Conservation (phyloP, 2,113 vertebrate genomes). For the Halichoerus grypus region DNA sequence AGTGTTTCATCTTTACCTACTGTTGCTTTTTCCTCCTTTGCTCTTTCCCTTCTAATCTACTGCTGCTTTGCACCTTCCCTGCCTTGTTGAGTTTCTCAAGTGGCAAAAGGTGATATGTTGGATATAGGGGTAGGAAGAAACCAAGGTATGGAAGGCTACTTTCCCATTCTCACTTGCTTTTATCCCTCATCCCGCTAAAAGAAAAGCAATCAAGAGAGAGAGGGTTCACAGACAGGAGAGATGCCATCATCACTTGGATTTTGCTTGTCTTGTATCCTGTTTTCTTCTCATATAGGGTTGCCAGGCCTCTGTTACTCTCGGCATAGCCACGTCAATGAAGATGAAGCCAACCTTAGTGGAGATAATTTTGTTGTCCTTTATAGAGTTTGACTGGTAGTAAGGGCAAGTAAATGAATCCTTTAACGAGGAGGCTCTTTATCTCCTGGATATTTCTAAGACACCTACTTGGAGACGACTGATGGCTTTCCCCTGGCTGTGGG, state of each 20-base stretch:
- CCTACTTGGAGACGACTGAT: neutral
- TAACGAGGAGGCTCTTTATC: neutral
- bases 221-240: neutral
- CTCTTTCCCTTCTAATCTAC: neutral
- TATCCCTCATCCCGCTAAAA: neutral
- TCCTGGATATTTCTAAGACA: neutral
- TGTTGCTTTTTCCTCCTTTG: neutral
- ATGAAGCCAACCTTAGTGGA: neutral
- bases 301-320: neutral
- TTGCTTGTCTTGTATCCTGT: neutral
- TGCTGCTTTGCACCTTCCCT: neutral
- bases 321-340: neutral
- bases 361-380: conserved; percentile 12
- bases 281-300: neutral
- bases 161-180: neutral
- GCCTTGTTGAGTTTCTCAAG: neutral
- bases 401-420: neutral
- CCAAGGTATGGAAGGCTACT: neutral
- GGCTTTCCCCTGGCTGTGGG: neutral
- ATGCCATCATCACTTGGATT: neutral
- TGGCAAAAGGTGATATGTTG: neutral
- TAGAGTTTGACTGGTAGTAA: neutral
- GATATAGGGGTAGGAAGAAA: neutral
- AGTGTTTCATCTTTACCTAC: neutral
- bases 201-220: neutral